Conservation (phyloP, 2,797 vertebrate species). For the Anniella stebbinsi region DNA sequence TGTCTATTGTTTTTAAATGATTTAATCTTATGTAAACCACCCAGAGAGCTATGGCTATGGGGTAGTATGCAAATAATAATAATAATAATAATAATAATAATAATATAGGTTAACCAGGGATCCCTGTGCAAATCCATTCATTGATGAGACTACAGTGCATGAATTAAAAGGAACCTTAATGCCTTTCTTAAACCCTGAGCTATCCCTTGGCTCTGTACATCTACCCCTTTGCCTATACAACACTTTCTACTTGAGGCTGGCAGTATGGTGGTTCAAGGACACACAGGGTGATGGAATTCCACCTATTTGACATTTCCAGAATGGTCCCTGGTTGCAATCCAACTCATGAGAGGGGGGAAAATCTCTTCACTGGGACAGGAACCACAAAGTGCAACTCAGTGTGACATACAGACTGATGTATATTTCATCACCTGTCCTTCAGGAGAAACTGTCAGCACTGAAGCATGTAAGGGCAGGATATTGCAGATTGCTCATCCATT, state of each 20-base stretch:
- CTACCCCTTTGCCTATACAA: not conserved
- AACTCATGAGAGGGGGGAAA: accelerated
- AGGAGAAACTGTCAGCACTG: not conserved
- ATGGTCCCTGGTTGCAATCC: not conserved
- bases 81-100: too few species aligned
- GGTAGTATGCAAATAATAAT: too few species aligned
- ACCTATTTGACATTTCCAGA: not conserved
- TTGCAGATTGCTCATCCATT: not conserved
- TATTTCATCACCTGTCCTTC: not conserved
- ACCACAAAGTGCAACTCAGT: accelerated
- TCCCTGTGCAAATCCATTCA: not conserved
- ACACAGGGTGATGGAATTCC: accelerated
- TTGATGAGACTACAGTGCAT: not conserved
- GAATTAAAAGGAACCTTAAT: not conserved
- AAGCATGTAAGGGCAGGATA: not conserved
- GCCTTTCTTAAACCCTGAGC: not conserved
- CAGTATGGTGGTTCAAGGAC: not conserved
- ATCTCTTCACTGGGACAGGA: not conserved
- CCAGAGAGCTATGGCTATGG: too few species aligned
- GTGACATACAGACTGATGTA: not conserved
- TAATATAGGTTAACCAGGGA: not conserved
- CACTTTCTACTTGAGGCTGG: accelerated
- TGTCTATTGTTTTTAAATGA: too few species aligned
- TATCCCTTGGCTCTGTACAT: not conserved
- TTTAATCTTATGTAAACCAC: too few species aligned